Evolutionary conservation across 2,113 vertebrate genomes (phyloP), one percentile per base, ranked within the genome.

Genomic region (Pachycephala philippinensis): DNA sequence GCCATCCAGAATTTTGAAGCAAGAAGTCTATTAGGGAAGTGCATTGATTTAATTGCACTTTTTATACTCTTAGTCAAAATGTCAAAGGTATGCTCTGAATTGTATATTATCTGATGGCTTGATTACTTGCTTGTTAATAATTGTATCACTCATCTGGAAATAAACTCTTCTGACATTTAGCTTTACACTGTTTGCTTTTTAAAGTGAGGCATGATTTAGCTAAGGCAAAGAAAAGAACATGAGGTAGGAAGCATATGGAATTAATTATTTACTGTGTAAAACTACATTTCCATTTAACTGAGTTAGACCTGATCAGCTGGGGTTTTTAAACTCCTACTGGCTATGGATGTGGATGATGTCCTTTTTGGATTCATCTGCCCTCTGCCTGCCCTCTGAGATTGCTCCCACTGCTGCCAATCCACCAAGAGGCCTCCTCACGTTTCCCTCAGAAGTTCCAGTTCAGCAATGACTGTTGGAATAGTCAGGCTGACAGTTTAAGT

Each of bases 81-180:
- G 86, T 75, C 92, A 90, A 26, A 93, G 24, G 52, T 90, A 59
- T 87, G 60, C 64, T 70, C 83, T 84, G 89, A 96, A 93, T 95
- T 93, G 69, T 66, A 19, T 89, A 89, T 90, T 84, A 84, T 84
- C 60, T 66, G 72, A 89, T 54, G 80, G 30, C 72, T 88, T 93
- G 79, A 96, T 96, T 94, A 88, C 70, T 95, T 86, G 85, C 53
- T 90, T 77, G 40, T 92, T 92, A 90, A 92, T 86, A 88, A 92
- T 74, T 77, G 54, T 56, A 84, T 93, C 89, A 84, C 47, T 95
- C 86, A 90, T 86, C 80, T 78, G 83, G 68, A 95, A 97, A 83
- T 66, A 90, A 94, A 74, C 20, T 69, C 45, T 66, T 89, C 75
- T 92, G 88, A 84, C 94, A 93, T 94, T 93, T 86, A 90, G 79